phyloP scores from a whole-genome alignment of 2,888 invertebrate species.

The Oxystoma pomonae region DNA sequence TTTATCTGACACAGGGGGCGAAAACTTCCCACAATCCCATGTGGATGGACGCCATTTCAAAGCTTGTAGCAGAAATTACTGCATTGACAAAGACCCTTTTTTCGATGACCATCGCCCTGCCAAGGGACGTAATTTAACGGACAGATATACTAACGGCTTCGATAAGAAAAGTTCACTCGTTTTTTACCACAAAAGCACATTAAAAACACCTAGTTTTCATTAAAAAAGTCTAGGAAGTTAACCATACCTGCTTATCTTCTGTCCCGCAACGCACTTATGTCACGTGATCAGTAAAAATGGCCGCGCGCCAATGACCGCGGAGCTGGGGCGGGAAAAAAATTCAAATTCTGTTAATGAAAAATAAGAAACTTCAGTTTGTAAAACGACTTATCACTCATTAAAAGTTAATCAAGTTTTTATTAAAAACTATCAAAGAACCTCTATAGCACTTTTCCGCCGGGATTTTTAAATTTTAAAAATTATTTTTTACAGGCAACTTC shows the following conservation, averaged over 20 bases:
- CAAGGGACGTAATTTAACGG: not conserved
- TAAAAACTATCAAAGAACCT: no score
- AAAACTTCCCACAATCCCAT: slow-evolving; percentile 49
- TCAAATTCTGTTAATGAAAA: not conserved
- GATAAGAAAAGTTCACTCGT: slow-evolving; percentile 4
- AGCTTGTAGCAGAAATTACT: slow-evolving; percentile 52
- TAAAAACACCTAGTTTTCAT: slow-evolving; percentile 29
- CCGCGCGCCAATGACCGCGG: slow-evolving; percentile 11
- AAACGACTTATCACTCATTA: no score
- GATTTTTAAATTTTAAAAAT: no score
- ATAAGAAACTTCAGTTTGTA: no score
- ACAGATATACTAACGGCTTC: not conserved
- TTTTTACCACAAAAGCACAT: slow-evolving; percentile 14
- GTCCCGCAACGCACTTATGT: slow-evolving; percentile 45
- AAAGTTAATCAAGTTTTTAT: no score
- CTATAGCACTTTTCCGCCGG: no score
- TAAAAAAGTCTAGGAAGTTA: slow-evolving; percentile 38
- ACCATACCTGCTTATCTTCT: slow-evolving; percentile 45
- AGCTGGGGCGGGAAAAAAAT: not conserved
- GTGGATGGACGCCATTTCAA: slow-evolving; percentile 73
- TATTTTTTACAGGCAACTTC: no score
- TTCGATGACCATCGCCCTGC: slow-evolving; percentile 12
- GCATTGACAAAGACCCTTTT: slow-evolving; percentile 15
- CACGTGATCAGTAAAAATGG: slow-evolving; percentile 42
- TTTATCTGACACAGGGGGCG: not conserved